Evolutionary conservation across 1,140 invertebrate genomes (phyloP).

Genomic region (Agrypnia vestita): DNA sequence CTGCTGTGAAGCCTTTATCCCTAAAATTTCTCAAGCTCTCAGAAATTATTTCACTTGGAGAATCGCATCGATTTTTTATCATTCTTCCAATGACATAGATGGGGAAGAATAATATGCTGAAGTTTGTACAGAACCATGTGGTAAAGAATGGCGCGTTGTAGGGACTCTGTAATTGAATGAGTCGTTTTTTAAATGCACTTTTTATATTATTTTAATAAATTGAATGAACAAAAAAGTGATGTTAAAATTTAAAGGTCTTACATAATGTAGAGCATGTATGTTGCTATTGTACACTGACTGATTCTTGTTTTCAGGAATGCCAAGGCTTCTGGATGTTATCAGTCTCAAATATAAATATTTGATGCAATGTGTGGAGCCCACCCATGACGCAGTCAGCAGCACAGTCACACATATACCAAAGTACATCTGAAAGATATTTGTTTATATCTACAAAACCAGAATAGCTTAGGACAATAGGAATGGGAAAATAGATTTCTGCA

Average conservation of each 20-base stretch:
- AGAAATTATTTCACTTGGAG: constrained; percentile 81
- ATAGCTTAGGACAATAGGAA: too few species aligned
- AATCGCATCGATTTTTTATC: constrained; percentile 81
- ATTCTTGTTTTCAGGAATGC: constrained; percentile 57
- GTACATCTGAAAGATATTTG: constrained; percentile 80
- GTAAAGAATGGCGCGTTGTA: constrained; percentile 95
- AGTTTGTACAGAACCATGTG: constrained; percentile 96
- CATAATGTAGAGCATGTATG: constrained; percentile 54
- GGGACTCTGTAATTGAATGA: constrained; percentile 72
- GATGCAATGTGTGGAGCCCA: constrained; percentile 89
- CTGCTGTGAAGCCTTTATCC: constrained; percentile 89
- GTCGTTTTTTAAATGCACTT: too few species aligned
- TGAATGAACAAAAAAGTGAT: background rate
- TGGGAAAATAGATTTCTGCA: too few species aligned
- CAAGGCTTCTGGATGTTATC: constrained; percentile 58
- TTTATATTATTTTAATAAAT: background rate
- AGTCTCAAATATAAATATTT: constrained; percentile 85
- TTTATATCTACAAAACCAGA: too few species aligned
- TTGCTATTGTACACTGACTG: constrained; percentile 58
- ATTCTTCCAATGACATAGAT: constrained; percentile 86
- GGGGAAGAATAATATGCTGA: constrained; percentile 92
- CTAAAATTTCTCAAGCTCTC: constrained; percentile 88
- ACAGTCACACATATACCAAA: constrained; percentile 89
- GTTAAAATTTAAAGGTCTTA: constrained; percentile 37
- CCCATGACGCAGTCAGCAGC: constrained; percentile 89